Evolutionary conservation across 1,140 invertebrate genomes (phyloP).

Genomic region (Drosophila kanapiae): DNA sequence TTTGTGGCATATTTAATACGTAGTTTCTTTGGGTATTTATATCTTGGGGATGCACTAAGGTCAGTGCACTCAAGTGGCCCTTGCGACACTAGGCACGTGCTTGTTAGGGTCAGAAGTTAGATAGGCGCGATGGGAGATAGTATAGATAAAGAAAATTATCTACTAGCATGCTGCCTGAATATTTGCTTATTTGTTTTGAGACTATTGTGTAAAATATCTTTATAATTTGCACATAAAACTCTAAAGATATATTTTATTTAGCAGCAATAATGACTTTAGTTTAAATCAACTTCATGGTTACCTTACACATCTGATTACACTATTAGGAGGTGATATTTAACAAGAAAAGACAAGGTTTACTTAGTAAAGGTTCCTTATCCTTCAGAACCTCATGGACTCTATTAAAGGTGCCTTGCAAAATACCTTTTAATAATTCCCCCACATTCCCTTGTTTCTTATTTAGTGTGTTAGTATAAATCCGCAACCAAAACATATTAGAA

Average conservation of each 20-base stretch:
- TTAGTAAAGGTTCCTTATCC: neutral
- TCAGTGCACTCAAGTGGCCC: neutral
- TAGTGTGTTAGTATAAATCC: conserved; percentile 18
- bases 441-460: neutral
- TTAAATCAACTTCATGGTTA: neutral
- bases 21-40: neutral
- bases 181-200: too few species aligned
- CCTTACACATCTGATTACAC: neutral
- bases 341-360: neutral
- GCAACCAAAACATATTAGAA: conserved; percentile 17
- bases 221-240: too few species aligned
- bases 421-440: neutral
- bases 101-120: too few species aligned
- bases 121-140: too few species aligned
- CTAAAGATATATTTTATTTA: too few species aligned
- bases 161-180: too few species aligned
- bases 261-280: too few species aligned
- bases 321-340: neutral
- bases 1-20: neutral
- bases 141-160: too few species aligned
- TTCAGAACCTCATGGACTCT: neutral
- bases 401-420: neutral
- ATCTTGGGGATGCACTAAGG: neutral
- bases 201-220: too few species aligned
- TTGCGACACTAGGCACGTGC: too few species aligned